Conservation (phyloP, 1,140 invertebrate genomes). For the Procambarus virginalis region DNA sequence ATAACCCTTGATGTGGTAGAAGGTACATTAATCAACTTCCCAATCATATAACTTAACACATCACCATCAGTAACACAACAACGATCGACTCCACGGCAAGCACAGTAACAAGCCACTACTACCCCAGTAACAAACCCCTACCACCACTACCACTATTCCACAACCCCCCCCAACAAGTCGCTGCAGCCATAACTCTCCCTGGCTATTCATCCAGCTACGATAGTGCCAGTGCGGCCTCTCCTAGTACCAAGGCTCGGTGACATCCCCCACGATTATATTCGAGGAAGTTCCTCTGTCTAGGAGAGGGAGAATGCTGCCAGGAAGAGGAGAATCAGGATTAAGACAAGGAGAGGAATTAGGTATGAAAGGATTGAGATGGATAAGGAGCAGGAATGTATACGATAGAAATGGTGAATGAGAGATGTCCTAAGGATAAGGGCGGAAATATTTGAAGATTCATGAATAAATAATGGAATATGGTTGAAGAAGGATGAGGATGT, state of each 20-base stretch:
- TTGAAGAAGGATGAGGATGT: too few relatives aligned
- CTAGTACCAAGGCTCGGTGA: slow-evolving; percentile 37
- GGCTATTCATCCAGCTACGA: slow-evolving; percentile 55
- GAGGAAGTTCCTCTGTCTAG: slow-evolving; percentile 26
- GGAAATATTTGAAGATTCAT: too few relatives aligned
- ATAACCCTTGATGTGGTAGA: too few relatives aligned
- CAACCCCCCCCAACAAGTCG: neutral
- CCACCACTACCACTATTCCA: slow-evolving; percentile 14
- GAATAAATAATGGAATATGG: too few relatives aligned
- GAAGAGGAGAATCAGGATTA: neutral
- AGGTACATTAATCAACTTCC: too few relatives aligned
- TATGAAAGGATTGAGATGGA: neutral
- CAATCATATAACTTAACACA: too few relatives aligned
- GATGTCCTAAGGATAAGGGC: too few relatives aligned
- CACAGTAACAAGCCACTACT: neutral
- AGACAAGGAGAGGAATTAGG: neutral
- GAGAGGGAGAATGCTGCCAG: neutral
- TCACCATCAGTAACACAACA: too few relatives aligned
- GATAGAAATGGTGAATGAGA: too few relatives aligned
- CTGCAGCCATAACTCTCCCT: slow-evolving; percentile 45
- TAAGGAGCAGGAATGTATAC: neutral
- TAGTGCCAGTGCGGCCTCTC: slow-evolving; percentile 55
- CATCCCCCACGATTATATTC: slow-evolving; percentile 55
- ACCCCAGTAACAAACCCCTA: neutral
- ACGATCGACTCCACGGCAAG: too few relatives aligned